These are phyloP conservation scores for Echiichthys vipera DNA, from an alignment of 2,797 vertebrate species.

Conservation along the genomic window DNA sequence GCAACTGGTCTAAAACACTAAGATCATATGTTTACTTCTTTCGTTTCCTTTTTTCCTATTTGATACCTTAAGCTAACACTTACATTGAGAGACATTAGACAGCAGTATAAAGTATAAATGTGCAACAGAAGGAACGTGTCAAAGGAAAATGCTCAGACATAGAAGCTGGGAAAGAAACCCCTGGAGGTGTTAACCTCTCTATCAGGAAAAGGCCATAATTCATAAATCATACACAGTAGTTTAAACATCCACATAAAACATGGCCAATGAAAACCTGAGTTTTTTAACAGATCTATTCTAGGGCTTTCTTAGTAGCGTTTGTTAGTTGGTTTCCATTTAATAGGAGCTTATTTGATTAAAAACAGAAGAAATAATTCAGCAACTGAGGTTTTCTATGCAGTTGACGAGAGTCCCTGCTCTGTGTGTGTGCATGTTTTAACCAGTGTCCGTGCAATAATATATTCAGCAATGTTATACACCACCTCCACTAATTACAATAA, in stretches of 20 bases:
- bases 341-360: background rate
- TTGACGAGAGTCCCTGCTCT: too few relatives aligned
- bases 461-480: background rate
- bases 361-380: too few relatives aligned
- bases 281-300: background rate
- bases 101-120: background rate
- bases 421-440: too few relatives aligned
- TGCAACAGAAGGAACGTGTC: background rate
- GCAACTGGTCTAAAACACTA: conserved; percentile 67
- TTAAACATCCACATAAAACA: background rate
- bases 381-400: too few relatives aligned
- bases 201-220: background rate
- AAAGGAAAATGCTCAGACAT: background rate
- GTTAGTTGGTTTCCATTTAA: background rate
- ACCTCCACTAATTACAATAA: background rate
- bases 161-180: background rate
- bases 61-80: conserved; percentile 1
- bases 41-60: background rate
- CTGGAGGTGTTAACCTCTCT: background rate
- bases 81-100: background rate
- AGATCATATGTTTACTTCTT: conserved; percentile 29
- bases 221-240: background rate
- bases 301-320: background rate
- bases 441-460: too few relatives aligned
- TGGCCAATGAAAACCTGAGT: background rate